A percentile compares a stretch with the other conserved stretches of the same genome.
phyloP scores from a whole-genome alignment of 2,888 invertebrate species.

The Andrena hattorfiana region DNA sequence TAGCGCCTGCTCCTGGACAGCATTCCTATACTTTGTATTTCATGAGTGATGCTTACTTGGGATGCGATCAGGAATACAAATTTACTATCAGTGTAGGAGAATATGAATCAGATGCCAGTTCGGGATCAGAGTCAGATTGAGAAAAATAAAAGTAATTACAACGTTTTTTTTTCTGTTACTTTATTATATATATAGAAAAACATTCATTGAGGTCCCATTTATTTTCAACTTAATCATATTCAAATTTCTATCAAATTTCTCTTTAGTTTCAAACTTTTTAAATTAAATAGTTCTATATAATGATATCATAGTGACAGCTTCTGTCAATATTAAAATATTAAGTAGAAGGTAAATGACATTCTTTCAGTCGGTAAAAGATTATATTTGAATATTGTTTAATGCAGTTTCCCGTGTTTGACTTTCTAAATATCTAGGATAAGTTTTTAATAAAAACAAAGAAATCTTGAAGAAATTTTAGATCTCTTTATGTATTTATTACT shows the following conservation, averaged over 20 bases:
- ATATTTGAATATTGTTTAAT: neutral
- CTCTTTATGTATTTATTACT: neutral
- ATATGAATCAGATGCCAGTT: constrained; percentile 88
- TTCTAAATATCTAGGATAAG: neutral
- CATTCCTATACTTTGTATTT: constrained; percentile 98
- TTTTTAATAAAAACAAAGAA: neutral
- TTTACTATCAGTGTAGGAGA: constrained; percentile 94
- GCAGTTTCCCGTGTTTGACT: neutral
- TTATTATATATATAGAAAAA: neutral
- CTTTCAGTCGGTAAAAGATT: no score
- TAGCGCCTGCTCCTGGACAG: constrained; percentile 95
- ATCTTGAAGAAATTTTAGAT: neutral
- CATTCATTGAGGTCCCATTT: neutral
- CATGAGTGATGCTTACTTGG: constrained; percentile 99
- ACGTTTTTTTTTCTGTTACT: neutral
- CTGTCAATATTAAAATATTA: neutral
- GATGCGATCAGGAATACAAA: constrained; percentile 99
- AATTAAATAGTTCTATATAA: neutral
- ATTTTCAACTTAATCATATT: neutral
- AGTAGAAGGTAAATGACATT: neutral
- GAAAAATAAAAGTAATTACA: neutral
- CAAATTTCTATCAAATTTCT: no score
- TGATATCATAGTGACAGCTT: neutral
- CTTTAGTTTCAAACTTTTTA: no score
- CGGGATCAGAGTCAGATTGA: constrained; percentile 86